Evolutionary conservation across 2,888 invertebrate genomes (phyloP).

Genomic region (Temnothorax rugatulus): DNA sequence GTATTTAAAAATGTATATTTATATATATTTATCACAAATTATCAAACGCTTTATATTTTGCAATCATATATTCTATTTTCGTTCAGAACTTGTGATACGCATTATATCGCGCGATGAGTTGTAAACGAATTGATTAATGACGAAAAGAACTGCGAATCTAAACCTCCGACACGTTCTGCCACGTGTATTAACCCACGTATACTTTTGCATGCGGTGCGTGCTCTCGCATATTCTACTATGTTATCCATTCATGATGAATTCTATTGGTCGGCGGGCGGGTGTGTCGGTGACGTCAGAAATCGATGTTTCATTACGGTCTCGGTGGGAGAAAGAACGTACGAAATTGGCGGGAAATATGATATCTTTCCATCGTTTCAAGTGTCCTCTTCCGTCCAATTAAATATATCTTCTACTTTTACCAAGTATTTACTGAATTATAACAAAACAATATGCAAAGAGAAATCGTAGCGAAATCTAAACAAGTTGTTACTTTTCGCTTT

Average conservation of each 20-base stretch:
- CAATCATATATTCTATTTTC: background rate
- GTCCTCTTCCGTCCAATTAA: background rate
- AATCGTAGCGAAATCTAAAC: background rate
- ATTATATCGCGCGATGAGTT: background rate
- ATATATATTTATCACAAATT: background rate
- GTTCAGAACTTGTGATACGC: background rate
- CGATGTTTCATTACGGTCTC: slow-evolving; percentile 70
- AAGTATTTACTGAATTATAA: background rate
- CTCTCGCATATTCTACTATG: slow-evolving; percentile 48
- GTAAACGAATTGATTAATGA: background rate
- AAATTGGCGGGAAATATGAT: slow-evolving; percentile 73
- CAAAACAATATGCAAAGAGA: background rate
- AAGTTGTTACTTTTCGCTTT: background rate
- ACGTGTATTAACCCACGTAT: slow-evolving; percentile 66
- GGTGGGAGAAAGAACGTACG: slow-evolving; percentile 52
- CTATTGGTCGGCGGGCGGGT: slow-evolving; percentile 79
- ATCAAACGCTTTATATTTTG: background rate
- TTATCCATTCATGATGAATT: slow-evolving; percentile 77
- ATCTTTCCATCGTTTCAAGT: background rate
- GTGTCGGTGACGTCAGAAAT: slow-evolving; percentile 82
- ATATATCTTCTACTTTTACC: background rate
- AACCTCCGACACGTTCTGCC: slow-evolving; percentile 35
- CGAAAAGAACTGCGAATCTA: background rate
- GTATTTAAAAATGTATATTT: background rate
- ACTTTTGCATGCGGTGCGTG: slow-evolving; percentile 47